Conservation (phyloP, 2,797 vertebrate genomes). For the Nannoperca obscura region DNA sequence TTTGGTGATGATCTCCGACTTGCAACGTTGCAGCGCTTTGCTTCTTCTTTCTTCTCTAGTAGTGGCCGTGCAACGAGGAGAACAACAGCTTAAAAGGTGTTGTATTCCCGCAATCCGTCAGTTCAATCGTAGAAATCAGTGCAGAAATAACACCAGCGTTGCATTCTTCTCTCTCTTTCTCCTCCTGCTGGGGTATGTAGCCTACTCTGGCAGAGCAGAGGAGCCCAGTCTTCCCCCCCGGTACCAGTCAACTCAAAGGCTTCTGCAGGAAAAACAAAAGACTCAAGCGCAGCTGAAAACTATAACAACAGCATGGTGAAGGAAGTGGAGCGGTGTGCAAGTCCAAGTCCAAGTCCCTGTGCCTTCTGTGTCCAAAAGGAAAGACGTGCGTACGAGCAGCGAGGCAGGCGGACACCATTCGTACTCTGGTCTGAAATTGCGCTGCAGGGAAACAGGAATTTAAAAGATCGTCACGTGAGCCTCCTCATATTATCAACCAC, state of each 20-base stretch:
- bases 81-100: constrained; percentile 44
- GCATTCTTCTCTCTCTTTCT: constrained; percentile 49
- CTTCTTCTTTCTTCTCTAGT: constrained; percentile 26
- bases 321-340: constrained; percentile 64
- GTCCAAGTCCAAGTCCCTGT: constrained; percentile 44
- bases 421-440: constrained; percentile 78
- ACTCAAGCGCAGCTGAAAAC: constrained; percentile 65
- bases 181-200: background rate
- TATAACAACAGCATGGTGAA: constrained; percentile 68
- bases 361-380: constrained; percentile 26
- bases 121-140: constrained; percentile 26
- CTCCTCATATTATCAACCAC: constrained; percentile 75
- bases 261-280: constrained; percentile 46
- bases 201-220: constrained; percentile 30
- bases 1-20: constrained; percentile 63
- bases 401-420: constrained; percentile 19
- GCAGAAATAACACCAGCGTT: constrained; percentile 33
- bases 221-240: constrained; percentile 27
- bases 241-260: constrained; percentile 49
- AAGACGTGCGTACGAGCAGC: constrained; percentile 46
- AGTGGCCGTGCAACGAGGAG: constrained; percentile 40
- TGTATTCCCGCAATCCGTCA: constrained; percentile 30
- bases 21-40: constrained; percentile 39
- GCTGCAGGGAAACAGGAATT: constrained; percentile 86
- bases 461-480: constrained; percentile 80